These are phyloP conservation scores for Saccostrea glomerata DNA, from an alignment of 1,140 invertebrate species.

Conservation along the genomic window DNA sequence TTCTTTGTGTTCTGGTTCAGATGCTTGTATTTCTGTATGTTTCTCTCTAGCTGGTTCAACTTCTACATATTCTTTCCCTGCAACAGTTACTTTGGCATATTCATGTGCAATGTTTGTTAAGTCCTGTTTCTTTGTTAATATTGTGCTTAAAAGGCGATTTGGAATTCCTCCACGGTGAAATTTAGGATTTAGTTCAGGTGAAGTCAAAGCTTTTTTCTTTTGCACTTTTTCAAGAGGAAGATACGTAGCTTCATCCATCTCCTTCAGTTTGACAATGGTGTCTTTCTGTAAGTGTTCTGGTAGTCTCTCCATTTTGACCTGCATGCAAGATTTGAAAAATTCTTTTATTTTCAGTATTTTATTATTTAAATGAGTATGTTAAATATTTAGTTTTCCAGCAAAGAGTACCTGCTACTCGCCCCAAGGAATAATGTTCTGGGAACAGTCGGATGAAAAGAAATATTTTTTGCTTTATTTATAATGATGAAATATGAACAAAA, in stretches of 20 bases:
- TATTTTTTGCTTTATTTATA: too few species aligned
- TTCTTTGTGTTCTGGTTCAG: neutral
- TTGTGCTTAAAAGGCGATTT: neutral
- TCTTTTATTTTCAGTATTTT: too few species aligned
- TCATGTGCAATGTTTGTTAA: neutral
- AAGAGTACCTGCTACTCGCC: too few species aligned
- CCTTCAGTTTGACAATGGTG: neutral
- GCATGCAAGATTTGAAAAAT: neutral
- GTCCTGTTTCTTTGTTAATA: neutral
- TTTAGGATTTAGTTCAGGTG: neutral
- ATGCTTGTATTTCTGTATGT: neutral
- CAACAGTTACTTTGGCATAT: neutral
- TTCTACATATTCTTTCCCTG: too few species aligned
- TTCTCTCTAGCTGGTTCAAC: neutral
- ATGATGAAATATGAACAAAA: too few species aligned
- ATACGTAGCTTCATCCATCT: neutral
- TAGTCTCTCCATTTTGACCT: slow-evolving; percentile 20
- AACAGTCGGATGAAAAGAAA: too few species aligned
- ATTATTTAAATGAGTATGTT: too few species aligned
- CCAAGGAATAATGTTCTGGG: too few species aligned
- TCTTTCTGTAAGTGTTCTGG: slow-evolving; percentile 20
- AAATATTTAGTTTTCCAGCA: too few species aligned
- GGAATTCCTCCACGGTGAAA: neutral
- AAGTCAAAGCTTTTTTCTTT: neutral
- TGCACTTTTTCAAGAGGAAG: neutral